Evolutionary conservation across 2,888 invertebrate species (phyloP), one percentile per base, ranked within the genome.

Genomic region (Drosophila rellima): DNA sequence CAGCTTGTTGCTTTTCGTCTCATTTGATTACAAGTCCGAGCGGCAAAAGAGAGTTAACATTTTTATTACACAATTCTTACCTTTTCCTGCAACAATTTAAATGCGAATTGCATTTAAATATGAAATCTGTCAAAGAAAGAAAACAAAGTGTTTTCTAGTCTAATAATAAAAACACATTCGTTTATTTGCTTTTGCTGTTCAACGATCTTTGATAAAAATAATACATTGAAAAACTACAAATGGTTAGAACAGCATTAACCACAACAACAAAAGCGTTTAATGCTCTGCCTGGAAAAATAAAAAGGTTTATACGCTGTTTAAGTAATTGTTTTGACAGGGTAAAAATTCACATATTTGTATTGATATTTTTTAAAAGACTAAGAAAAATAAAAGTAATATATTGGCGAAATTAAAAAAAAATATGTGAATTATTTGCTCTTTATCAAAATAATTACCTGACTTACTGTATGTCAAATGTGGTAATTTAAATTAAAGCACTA

Each of bases 401-500:
- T n/a, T n/a, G n/a, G n/a, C n/a, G n/a, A n/a, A 23, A 23, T 23
- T 23, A 23, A 6, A 7, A 23, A 23, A 5, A 23, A 5, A 20
- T 0, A 20, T 5, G 31, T 31, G 31, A 31, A 31, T 31, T 31
- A 4, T 3, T 33, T n/a, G n/a, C 0, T 4, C 13, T 5, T 35
- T 35, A n/a, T 35, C n/a, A 35, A 35, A 35, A n/a, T 6, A 35
- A 3, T 37, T 17, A 6, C 15, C 0, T 8, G 15, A 15, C 37
- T 3, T 3, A 37, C 37, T 8, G 37, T 37, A 45, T 18, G 6
- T 37, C 7, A 29, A 35, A 11, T 8, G 20, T 23, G 20, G 18
- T 61, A 40, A 45, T 17, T 39, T 17, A 8, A 48, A n/a, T n/a
- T n/a, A n/a, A 15, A 45, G 39, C 18, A 44, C 52, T 61, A 61